Evolutionary conservation across 2,888 invertebrate species (phyloP).

Genomic region (Parelbella ahira): DNA sequence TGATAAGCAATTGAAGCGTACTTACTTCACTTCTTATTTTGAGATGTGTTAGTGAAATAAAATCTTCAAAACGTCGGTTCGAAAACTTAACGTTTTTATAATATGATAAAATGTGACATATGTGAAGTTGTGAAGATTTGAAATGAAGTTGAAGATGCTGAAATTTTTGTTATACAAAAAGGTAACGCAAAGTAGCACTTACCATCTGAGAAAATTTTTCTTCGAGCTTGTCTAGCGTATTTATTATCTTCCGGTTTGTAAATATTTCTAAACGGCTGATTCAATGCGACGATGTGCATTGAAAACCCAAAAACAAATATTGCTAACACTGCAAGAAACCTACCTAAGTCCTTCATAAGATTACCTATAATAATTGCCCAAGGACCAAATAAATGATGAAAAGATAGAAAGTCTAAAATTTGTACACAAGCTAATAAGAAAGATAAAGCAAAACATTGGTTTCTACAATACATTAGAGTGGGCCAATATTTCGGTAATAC

Average conservation of each 20-base stretch:
- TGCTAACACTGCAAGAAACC: slow-evolving; percentile 97
- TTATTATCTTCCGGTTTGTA: slow-evolving; percentile 82
- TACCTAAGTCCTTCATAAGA: slow-evolving; percentile 94
- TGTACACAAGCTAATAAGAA: slow-evolving; percentile 98
- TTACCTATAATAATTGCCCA: slow-evolving; percentile 99
- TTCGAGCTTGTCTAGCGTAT: slow-evolving; percentile 77
- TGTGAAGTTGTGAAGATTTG: no score
- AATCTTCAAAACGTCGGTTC: no score
- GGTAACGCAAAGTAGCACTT: no score
- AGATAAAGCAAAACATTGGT: slow-evolving; percentile 97
- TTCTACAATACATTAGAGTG: slow-evolving; percentile 94
- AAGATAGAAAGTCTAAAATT: slow-evolving; percentile 97
- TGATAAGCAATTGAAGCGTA: slow-evolving; percentile 9
- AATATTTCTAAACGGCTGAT: slow-evolving; percentile 93
- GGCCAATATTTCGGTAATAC: slow-evolving; percentile 87
- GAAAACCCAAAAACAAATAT: slow-evolving; percentile 99
- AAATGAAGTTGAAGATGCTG: no score
- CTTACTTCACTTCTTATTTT: slow-evolving; percentile 9
- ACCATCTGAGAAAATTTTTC: slow-evolving; percentile 87
- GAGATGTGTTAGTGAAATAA: no score
- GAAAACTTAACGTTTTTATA: no score
- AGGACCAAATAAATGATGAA: slow-evolving; percentile 99
- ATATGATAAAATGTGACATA: no score
- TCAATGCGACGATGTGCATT: slow-evolving; percentile 96
- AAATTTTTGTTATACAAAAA: no score